phyloP scores from a whole-genome alignment of 2,797 vertebrate species.

The Acomys russatus region DNA sequence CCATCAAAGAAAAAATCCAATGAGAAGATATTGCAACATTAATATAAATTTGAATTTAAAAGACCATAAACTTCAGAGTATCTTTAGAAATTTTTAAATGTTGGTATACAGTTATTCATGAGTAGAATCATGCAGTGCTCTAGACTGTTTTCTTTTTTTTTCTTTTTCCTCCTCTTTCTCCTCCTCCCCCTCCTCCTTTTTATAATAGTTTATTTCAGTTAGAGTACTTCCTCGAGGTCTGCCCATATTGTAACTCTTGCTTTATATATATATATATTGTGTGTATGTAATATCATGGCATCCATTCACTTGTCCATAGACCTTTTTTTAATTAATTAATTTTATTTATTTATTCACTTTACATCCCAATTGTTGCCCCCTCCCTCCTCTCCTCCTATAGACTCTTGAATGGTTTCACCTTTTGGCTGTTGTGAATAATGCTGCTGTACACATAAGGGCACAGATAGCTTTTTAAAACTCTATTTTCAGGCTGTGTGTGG shows the following conservation, averaged over 20 bases:
- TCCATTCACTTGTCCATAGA: neutral
- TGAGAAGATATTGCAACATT: too few relatives aligned
- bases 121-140: neutral
- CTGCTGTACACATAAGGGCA: neutral
- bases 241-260: neutral
- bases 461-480: neutral
- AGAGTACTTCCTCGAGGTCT: neutral
- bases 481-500: neutral
- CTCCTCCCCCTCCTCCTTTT: neutral
- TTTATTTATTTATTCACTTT: too few relatives aligned
- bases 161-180: neutral
- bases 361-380: too few relatives aligned
- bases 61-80: too few relatives aligned
- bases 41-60: too few relatives aligned
- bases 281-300: neutral
- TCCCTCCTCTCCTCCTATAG: too few relatives aligned
- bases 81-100: too few relatives aligned
- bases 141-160: neutral
- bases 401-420: neutral
- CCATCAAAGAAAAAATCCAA: too few relatives aligned
- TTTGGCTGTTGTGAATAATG: constrained; percentile 50
- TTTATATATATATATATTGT: neutral
- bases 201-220: constrained; percentile 12
- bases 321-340: neutral
- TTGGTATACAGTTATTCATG: neutral